Conservation (phyloP, 2,888 invertebrate species). For the Drosophila diplacantha region DNA sequence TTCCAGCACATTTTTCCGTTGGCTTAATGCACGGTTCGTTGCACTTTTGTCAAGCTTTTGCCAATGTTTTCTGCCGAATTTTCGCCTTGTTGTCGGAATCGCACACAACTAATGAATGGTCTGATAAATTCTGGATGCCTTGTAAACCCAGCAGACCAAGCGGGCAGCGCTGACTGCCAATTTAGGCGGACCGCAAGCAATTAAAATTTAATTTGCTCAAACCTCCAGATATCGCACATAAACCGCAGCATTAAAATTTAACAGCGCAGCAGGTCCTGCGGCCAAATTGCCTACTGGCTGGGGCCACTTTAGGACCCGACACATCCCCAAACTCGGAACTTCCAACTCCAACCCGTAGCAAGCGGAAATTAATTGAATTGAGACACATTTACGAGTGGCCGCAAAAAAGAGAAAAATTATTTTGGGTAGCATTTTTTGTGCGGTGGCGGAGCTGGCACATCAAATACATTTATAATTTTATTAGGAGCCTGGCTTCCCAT, state of each 20-base stretch:
- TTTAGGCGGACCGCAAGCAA: constrained; percentile 53
- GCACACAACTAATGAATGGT: constrained; percentile 45
- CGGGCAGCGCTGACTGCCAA: constrained; percentile 32
- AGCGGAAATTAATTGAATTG: constrained; percentile 65
- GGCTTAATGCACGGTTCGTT: constrained; percentile 48
- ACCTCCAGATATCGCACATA: constrained; percentile 38
- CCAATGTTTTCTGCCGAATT: constrained; percentile 27
- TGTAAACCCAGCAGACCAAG: constrained; percentile 33
- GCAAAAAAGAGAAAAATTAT: constrained; percentile 20
- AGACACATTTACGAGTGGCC: constrained; percentile 39
- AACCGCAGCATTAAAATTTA: constrained; percentile 62
- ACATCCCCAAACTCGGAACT: background rate
- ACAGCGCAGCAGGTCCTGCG: constrained; percentile 45
- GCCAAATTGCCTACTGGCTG: constrained; percentile 29
- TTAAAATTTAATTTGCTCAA: constrained; percentile 61
- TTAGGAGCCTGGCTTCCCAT: constrained; percentile 41
- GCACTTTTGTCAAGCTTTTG: constrained; percentile 50
- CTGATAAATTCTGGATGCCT: constrained; percentile 38
- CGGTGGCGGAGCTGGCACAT: constrained; percentile 21
- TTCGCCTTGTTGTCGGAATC: constrained; percentile 23
- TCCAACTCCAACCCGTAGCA: constrained; percentile 6
- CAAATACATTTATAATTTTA: constrained; percentile 53
- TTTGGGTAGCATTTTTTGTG: constrained; percentile 23
- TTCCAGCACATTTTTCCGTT: constrained; percentile 35
- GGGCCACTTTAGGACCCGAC: constrained; percentile 48